A percentile compares a stretch with the other conserved stretches of the same genome.
Evolutionary conservation across 1,140 invertebrate genomes (phyloP).

Genomic region (Samia ricini): DNA sequence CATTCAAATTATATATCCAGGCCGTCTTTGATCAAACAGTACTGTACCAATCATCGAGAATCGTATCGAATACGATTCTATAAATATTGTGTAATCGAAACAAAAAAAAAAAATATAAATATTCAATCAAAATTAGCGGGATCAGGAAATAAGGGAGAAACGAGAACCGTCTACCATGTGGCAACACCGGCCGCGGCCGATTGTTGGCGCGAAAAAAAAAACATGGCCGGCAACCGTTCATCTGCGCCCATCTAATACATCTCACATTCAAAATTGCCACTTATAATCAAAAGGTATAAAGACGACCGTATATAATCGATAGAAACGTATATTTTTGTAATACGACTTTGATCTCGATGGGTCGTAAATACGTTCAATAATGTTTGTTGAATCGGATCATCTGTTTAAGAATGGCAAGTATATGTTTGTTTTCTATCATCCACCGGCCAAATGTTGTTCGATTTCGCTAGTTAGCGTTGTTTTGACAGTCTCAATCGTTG

Average conservation of each 20-base stretch:
- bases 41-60: constrained; percentile 24
- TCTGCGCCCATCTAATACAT: constrained; percentile 23
- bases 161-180: constrained; percentile 34
- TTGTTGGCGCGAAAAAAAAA: constrained; percentile 36
- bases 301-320: constrained; percentile 20
- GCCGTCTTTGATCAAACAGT: constrained; percentile 41
- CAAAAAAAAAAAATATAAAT: constrained; percentile 31
- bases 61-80: constrained; percentile 23
- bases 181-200: constrained; percentile 28
- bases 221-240: constrained; percentile 33
- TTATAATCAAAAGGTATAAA: constrained; percentile 24
- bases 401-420: constrained; percentile 52
- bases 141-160: constrained; percentile 36
- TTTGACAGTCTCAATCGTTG: constrained; percentile 62
- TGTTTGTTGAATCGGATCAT: constrained; percentile 56
- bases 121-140: constrained; percentile 36
- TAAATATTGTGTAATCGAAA: constrained; percentile 31
- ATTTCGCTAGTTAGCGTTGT: constrained; percentile 57
- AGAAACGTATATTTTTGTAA: constrained; percentile 37
- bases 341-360: constrained; percentile 49
- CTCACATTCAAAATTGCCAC: constrained; percentile 29
- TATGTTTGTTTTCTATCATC: constrained; percentile 68
- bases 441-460: constrained; percentile 55
- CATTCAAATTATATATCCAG: constrained; percentile 21
- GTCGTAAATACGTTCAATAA: constrained; percentile 48